A percentile compares a stretch with the other conserved stretches of the same genome.
Evolutionary conservation across 2,797 vertebrate species (phyloP).

Genomic region (Cottoperca gobio): DNA sequence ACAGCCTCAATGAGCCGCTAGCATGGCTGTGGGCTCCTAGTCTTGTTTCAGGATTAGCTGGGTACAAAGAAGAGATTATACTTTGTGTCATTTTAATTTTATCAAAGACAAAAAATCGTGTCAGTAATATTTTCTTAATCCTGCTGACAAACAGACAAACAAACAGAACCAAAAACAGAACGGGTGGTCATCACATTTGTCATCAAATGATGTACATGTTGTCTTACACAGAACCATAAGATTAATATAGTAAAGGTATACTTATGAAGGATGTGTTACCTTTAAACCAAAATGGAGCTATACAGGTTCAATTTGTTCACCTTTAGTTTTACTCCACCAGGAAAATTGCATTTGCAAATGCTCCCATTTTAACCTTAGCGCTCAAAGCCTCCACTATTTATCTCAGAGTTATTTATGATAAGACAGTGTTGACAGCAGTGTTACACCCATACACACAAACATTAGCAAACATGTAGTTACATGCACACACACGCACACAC

Average conservation of each 20-base stretch:
- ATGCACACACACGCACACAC: neutral
- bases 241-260: neutral
- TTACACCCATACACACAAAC: slow-evolving; percentile 38
- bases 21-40: neutral
- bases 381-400: slow-evolving; percentile 31
- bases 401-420: slow-evolving; percentile 40
- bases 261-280: neutral
- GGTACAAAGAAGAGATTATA: neutral
- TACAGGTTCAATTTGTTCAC: neutral
- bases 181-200: neutral
- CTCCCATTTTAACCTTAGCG: neutral
- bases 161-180: no score
- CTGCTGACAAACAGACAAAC: no score
- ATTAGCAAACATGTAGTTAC: neutral
- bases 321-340: neutral
- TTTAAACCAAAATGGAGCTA: neutral
- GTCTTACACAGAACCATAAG: neutral
- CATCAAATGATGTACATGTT: neutral
- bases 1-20: neutral
- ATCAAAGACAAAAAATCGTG: neutral
- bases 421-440: slow-evolving; percentile 28
- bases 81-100: neutral
- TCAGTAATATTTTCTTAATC: no score
- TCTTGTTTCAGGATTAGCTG: neutral
- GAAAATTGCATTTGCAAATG: neutral